Conservation (phyloP, 2,113 vertebrate genomes). For the Oryzias curvinotus region DNA sequence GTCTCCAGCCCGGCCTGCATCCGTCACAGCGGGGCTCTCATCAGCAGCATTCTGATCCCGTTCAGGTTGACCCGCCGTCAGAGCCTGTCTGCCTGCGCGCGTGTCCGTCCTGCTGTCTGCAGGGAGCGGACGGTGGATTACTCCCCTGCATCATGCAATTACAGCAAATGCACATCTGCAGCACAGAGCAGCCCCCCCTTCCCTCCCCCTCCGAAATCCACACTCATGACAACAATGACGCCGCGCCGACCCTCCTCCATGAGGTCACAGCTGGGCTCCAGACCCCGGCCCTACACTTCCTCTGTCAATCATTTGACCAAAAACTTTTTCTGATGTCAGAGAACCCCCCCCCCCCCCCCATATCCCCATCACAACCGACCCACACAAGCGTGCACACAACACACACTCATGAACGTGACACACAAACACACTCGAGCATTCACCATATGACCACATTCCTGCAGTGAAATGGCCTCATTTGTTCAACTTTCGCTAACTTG, state of each 20-base stretch:
- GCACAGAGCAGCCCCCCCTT: not conserved
- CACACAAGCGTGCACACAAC: no score
- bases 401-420: no score
- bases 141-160: not conserved
- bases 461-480: constrained; percentile 64
- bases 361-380: no score
- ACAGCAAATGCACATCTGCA: constrained; percentile 10
- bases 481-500: constrained; percentile 29
- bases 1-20: constrained; percentile 30
- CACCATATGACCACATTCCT: constrained; percentile 45
- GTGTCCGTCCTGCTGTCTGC: no score
- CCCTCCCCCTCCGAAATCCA: not conserved
- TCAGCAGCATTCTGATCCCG: constrained; percentile 22
- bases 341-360: no score
- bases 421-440: not conserved
- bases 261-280: not conserved
- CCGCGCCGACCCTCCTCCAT: no score
- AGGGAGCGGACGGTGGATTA: not conserved
- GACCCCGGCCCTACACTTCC: no score
- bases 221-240: not conserved
- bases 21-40: not conserved
- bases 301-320: no score
- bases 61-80: not conserved
- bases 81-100: no score
- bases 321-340: no score